These are phyloP conservation scores for Amphiura filiformis DNA, from an alignment of 35 echinoderm and acorn worm genomes.

Conservation along the genomic window DNA sequence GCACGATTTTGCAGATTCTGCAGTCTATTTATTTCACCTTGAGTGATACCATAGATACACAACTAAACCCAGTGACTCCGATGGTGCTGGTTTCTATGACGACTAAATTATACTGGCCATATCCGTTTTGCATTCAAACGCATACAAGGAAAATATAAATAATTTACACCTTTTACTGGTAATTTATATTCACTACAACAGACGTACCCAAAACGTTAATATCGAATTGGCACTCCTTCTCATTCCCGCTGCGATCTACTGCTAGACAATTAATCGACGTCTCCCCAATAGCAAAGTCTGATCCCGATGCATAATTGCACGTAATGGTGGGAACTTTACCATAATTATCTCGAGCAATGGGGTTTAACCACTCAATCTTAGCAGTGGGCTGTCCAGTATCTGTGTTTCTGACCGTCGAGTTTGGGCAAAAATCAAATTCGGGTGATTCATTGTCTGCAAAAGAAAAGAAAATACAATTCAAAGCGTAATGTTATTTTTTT, in stretches of 20 bases:
- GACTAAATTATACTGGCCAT: no score
- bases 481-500: neutral
- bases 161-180: no score
- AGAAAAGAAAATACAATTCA: no score
- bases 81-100: no score
- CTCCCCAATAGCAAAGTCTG: neutral
- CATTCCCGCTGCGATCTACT: neutral
- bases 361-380: neutral
- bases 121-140: no score
- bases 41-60: no score
- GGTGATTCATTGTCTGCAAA: neutral
- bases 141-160: no score
- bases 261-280: neutral
- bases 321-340: neutral
- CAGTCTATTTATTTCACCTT: no score
- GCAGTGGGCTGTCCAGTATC: neutral
- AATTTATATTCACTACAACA: no score
- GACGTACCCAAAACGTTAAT: neutral
- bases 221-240: neutral
- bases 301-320: neutral
- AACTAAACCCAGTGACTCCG: no score
- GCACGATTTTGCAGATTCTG: no score
- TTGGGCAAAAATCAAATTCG: neutral
- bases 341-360: neutral
- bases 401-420: neutral